Evolutionary conservation across 2,113 vertebrate species (phyloP).

Genomic region (Syngnathoides biaculeatus): DNA sequence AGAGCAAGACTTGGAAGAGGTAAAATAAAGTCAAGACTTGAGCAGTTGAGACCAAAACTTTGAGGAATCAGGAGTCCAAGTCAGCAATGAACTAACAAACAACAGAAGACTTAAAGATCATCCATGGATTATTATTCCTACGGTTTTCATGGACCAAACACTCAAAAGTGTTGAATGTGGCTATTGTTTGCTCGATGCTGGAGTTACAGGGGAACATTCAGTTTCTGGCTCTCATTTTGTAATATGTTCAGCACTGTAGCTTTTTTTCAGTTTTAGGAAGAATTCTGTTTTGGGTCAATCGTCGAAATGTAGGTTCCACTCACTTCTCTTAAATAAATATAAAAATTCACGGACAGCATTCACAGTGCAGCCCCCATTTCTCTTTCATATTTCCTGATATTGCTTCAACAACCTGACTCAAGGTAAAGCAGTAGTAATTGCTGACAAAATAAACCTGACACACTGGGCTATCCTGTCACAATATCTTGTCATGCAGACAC

Average conservation of each 20-base stretch:
- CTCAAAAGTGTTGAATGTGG: neutral
- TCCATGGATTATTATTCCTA: too few relatives aligned
- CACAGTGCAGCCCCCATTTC: neutral
- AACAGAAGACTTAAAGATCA: too few relatives aligned
- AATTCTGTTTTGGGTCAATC: neutral
- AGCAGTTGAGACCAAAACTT: too few relatives aligned
- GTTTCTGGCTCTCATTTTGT: neutral
- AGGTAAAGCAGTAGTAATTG: too few relatives aligned
- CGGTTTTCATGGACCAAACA: neutral
- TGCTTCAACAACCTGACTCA: too few relatives aligned
- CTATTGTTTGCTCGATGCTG: neutral
- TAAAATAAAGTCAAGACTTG: too few relatives aligned
- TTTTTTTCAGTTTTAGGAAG: neutral
- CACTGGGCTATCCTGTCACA: too few relatives aligned
- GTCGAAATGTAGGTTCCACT: neutral
- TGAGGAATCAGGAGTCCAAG: neutral
- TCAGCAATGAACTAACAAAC: too few relatives aligned
- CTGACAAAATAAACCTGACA: too few relatives aligned
- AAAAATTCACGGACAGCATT: slow-evolving; percentile 30
- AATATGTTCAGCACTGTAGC: neutral
- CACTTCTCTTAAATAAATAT: slow-evolving; percentile 41
- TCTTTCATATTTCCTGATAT: too few relatives aligned
- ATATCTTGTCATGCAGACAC: too few relatives aligned
- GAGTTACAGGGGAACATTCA: too few relatives aligned
- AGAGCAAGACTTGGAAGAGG: neutral